Conservation (phyloP, 37 sponge, comb jelly and placozoan genomes). For the Aphrocallistes beatrix region DNA sequence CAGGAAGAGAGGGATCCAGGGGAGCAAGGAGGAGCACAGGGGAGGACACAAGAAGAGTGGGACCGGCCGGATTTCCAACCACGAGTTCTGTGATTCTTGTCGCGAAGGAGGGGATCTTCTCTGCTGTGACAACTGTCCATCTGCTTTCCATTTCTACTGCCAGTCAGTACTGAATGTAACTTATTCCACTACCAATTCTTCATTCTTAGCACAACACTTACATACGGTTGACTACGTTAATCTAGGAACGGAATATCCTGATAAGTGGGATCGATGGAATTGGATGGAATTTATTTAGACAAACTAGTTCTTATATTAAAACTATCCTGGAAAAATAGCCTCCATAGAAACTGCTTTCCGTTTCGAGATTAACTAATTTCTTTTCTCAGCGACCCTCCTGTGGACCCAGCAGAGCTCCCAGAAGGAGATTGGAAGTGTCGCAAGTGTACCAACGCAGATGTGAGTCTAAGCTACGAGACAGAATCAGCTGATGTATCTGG, state of each 20-base stretch:
- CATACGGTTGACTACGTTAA: no score
- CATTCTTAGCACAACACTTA: no score
- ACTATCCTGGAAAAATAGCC: no score
- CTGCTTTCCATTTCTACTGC: conserved; percentile 78
- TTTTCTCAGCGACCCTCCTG: conserved; percentile 67
- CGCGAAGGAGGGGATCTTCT: conserved; percentile 75
- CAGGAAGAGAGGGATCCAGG: conserved; percentile 20
- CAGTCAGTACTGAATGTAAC: conserved; percentile 37
- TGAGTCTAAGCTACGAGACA: not conserved
- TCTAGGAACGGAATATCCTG: no score
- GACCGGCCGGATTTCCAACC: conserved; percentile 42
- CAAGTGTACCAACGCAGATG: conserved; percentile 27
- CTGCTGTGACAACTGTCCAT: conserved; percentile 83
- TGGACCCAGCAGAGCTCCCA: conserved; percentile 71
- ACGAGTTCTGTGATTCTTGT: conserved; percentile 74
- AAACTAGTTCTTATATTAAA: no score
- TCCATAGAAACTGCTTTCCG: no score
- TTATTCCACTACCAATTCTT: no score
- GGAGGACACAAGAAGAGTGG: not conserved
- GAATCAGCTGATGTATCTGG: not conserved
- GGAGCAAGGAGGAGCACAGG: conserved; percentile 15
- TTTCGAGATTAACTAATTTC: no score
- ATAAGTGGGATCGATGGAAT: no score
- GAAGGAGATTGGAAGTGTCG: conserved; percentile 85
- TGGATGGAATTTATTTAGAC: no score